Percentiles rank a stretch among this genome's conserved stretches.
phyloP scores from a whole-genome alignment of 2,797 vertebrate genomes.

The Simalia tracyae region DNA sequence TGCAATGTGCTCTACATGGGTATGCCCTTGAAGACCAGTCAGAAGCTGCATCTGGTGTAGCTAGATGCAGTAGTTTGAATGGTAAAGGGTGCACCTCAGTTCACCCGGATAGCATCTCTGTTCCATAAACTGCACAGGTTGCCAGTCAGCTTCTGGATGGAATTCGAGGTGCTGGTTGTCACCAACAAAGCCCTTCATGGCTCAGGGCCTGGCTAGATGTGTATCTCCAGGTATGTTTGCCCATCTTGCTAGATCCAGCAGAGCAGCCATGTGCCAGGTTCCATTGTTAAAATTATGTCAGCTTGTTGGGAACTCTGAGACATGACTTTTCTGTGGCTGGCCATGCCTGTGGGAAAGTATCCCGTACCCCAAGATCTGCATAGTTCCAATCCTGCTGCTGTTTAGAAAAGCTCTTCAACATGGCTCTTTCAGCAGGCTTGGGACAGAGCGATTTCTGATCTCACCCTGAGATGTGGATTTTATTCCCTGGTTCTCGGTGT shows the following conservation, averaged over 20 bases:
- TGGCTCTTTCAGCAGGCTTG: not conserved
- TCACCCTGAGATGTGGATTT: not conserved
- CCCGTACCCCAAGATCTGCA: not conserved
- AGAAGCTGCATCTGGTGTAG: not conserved
- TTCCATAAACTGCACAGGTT: not conserved
- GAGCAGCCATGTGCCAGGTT: not conserved
- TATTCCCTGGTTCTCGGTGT: not conserved
- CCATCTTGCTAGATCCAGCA: not conserved
- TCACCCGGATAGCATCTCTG: not conserved
- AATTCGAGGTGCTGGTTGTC: not conserved
- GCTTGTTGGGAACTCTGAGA: not conserved
- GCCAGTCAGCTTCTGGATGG: not conserved
- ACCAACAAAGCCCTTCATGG: not conserved
- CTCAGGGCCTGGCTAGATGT: not conserved
- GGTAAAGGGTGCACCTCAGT: not conserved
- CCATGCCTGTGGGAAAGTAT: not conserved
- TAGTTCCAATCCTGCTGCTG: not conserved
- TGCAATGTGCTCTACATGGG: not conserved
- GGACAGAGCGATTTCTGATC: not conserved
- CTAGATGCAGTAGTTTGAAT: not conserved
- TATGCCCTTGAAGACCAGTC: not conserved
- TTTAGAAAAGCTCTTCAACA: not conserved
- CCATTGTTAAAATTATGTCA: not conserved
- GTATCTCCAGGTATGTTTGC: not conserved
- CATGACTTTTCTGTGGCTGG: not conserved